Evolutionary conservation across 2,888 invertebrate genomes (phyloP), one percentile per base, ranked within the genome.

Genomic region (Volucella bombylans): DNA sequence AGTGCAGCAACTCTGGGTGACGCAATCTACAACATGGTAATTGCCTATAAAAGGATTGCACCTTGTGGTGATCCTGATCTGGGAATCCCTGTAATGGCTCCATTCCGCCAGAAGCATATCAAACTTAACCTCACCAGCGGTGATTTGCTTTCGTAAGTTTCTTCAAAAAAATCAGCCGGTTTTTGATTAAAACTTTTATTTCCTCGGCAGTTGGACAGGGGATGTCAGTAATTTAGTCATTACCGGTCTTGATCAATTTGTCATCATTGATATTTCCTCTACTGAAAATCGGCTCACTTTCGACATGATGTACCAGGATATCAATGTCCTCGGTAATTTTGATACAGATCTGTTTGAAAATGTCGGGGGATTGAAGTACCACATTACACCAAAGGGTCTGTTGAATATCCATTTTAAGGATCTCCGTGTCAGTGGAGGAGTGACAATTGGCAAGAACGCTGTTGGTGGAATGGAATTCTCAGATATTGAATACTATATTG

Each of bases 11-110:
- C 52, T 11, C 14, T 88, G 1, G 62, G 61, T 8, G 85, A 80
- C 67, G 62, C 62, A 4, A 18, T 73, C 8, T 6, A 31, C 1
- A 38, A 14, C 9, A 88, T 81, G 62, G 39, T 86, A 11, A 54
- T 68, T 4, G 86, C 88, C 14, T 87, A 89, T 55, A 86, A 87
- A 59, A 79, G 80, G 8, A 87, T 89, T 31, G 86, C 89, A 72
- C 89, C 89, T 23, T 90, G 89, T 47, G 90, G 90, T 47, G 88
- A 83, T 64, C 55, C 88, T 1, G 43, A 87, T 0, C 50, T 87
- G 2, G 59, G 86, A 1, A 83, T 89, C 14, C 89, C 90, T 0
- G 72, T 69, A 6, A 47, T 90, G 82, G 88, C 88, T 2, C 90
- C 90, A 0, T 50, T 87, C 14, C 41, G 65, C 10, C 38, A 57